These are phyloP conservation scores for Stenodera caucasica DNA, from an alignment of 2,888 invertebrate genomes.

Conservation along the genomic window DNA sequence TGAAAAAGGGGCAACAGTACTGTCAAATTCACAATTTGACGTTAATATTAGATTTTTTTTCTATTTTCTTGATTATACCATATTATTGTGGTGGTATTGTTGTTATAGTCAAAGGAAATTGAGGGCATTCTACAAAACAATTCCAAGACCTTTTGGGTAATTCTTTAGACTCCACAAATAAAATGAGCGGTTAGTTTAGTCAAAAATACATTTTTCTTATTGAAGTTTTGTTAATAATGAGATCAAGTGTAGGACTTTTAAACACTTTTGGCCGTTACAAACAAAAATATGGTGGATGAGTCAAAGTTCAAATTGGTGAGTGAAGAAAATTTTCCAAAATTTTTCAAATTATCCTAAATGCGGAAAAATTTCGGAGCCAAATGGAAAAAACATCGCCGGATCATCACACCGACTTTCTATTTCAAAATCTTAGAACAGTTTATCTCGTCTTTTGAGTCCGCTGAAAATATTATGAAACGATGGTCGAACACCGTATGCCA, in stretches of 20 bases:
- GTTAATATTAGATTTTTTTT: not conserved
- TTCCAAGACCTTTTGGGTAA: slow-evolving; percentile 22
- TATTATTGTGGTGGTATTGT: not conserved
- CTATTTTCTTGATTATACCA: not conserved
- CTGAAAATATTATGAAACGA: slow-evolving; percentile 33
- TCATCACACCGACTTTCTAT: slow-evolving; percentile 79
- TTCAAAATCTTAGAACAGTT: slow-evolving; percentile 76
- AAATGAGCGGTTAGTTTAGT: slow-evolving; percentile 10
- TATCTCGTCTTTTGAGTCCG: slow-evolving; percentile 60
- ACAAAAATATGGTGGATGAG: slow-evolving; percentile 20
- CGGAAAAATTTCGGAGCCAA: slow-evolving; percentile 51
- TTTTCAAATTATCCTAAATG: not conserved
- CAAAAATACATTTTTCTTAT: slow-evolving; percentile 11
- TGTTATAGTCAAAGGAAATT: slow-evolving; percentile 1
- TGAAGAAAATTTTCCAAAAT: slow-evolving; percentile 10
- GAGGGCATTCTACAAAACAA: slow-evolving; percentile 15
- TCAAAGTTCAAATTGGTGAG: slow-evolving; percentile 22
- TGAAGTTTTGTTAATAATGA: not conserved
- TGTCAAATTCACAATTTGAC: not conserved
- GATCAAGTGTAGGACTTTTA: slow-evolving; percentile 16
- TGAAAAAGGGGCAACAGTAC: not conserved
- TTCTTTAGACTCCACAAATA: slow-evolving; percentile 19
- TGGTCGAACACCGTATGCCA: slow-evolving; percentile 57
- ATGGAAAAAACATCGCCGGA: slow-evolving; percentile 71
- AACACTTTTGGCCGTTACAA: slow-evolving; percentile 16